A percentile compares a stretch with the other conserved stretches of the same genome.
Evolutionary conservation across 2,113 vertebrate genomes (phyloP).

Genomic region (Tachysurus fulvidraco): DNA sequence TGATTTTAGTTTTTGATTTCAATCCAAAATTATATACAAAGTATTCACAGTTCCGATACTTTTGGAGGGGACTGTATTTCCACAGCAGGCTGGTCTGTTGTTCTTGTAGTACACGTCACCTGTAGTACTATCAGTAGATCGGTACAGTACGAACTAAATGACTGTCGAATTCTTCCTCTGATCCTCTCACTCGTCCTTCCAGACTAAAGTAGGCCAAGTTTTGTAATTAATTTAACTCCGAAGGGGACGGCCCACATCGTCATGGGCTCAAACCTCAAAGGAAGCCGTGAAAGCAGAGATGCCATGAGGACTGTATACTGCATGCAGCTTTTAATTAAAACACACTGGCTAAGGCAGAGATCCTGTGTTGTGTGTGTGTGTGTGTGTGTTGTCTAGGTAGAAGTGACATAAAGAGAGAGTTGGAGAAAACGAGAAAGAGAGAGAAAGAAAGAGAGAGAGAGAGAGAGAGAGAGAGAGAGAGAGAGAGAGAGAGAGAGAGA

Average conservation of each 20-base stretch:
- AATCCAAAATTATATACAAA: too few relatives aligned
- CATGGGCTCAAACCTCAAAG: conserved; percentile 34
- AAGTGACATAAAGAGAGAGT: background rate
- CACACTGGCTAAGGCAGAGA: conserved; percentile 49
- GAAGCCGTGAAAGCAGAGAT: conserved; percentile 44
- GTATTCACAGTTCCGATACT: background rate
- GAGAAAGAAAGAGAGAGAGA: background rate
- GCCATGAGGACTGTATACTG: conserved; percentile 47
- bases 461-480: background rate
- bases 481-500: conserved; percentile 35
- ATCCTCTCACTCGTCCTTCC: background rate
- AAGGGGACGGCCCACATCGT: conserved; percentile 42
- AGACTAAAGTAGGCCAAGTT: conserved; percentile 42
- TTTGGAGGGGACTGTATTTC: background rate
- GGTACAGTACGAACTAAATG: too few relatives aligned
- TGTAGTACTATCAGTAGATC: background rate
- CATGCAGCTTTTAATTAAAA: conserved; percentile 60
- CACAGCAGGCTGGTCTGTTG: background rate
- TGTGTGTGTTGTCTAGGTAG: conserved; percentile 9
- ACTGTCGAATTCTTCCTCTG: background rate
- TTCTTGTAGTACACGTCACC: background rate
- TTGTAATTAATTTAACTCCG: conserved; percentile 53
- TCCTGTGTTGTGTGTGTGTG: background rate
- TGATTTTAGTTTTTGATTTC: too few relatives aligned
- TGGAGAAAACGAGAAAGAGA: background rate